Conservation (phyloP, 2,888 invertebrate species). For the Girardia tigrina region DNA sequence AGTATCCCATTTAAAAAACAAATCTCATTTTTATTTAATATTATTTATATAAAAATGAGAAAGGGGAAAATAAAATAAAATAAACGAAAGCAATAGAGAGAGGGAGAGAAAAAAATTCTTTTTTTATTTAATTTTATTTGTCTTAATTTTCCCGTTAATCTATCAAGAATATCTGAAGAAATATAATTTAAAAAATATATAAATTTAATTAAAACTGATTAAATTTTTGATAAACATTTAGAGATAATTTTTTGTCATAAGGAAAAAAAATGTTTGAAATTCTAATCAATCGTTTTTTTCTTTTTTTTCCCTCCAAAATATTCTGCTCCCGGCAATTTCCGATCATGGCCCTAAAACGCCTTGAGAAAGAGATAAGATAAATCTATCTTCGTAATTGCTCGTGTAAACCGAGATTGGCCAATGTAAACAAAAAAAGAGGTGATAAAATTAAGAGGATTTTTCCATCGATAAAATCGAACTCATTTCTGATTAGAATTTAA, state of each 20-base stretch:
- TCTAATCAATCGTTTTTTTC: background rate
- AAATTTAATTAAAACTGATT: background rate
- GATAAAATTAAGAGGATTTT: background rate
- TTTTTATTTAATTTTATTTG: no score
- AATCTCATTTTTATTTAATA: no score
- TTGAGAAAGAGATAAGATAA: background rate
- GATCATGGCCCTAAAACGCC: background rate
- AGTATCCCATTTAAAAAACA: no score
- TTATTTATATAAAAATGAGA: no score
- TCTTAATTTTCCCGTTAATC: no score
- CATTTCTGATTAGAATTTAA: background rate
- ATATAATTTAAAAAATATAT: background rate
- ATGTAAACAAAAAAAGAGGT: background rate
- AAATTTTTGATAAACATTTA: background rate
- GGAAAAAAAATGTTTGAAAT: background rate
- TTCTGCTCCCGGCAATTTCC: background rate
- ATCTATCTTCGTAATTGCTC: background rate
- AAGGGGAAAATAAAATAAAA: no score
- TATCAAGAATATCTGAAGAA: no score
- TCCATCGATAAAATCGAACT: background rate
- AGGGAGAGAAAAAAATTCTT: no score
- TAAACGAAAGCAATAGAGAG: no score
- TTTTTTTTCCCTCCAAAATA: background rate
- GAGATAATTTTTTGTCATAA: background rate
- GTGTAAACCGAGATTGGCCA: background rate